phyloP scores from a whole-genome alignment of 2,797 vertebrate species.

The Sphenodon punctatus region DNA sequence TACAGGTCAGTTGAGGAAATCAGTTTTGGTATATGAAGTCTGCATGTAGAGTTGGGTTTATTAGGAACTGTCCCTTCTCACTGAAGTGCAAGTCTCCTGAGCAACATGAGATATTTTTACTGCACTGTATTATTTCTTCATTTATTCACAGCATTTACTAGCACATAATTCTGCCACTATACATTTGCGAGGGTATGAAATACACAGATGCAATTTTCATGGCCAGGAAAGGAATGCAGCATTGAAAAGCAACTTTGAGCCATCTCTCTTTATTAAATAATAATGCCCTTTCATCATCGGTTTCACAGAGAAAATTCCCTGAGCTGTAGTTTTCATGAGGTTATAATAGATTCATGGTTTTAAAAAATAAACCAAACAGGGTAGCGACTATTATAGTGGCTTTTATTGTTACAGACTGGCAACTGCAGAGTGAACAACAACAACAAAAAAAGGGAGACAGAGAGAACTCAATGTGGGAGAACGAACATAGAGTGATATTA shows the following conservation, averaged over 20 bases:
- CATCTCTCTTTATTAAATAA: not conserved
- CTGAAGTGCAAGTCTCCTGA: too few relatives aligned
- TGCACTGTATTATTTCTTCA: not conserved
- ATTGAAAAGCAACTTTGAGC: not conserved
- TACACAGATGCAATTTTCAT: rapidly evolving
- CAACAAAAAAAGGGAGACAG: too few relatives aligned
- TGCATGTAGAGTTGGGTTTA: rapidly evolving
- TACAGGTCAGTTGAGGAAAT: too few relatives aligned
- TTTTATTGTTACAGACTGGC: too few relatives aligned
- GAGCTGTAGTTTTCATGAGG: not conserved
- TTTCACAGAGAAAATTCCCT: not conserved
- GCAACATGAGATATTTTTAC: rapidly evolving
- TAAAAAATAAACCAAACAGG: not conserved
- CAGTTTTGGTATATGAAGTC: rapidly evolving
- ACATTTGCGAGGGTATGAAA: not conserved
- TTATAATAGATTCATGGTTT: not conserved
- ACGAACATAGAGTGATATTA: too few relatives aligned
- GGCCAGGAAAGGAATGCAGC: not conserved
- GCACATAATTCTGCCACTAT: not conserved
- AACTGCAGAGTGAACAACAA: too few relatives aligned
- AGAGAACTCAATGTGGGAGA: too few relatives aligned
- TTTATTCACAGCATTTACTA: not conserved
- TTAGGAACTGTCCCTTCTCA: rapidly evolving
- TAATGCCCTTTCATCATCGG: not conserved
- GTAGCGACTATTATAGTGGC: too few relatives aligned